phyloP scores from a whole-genome alignment of 2,797 vertebrate species.

The Phataginus tetradactyla region DNA sequence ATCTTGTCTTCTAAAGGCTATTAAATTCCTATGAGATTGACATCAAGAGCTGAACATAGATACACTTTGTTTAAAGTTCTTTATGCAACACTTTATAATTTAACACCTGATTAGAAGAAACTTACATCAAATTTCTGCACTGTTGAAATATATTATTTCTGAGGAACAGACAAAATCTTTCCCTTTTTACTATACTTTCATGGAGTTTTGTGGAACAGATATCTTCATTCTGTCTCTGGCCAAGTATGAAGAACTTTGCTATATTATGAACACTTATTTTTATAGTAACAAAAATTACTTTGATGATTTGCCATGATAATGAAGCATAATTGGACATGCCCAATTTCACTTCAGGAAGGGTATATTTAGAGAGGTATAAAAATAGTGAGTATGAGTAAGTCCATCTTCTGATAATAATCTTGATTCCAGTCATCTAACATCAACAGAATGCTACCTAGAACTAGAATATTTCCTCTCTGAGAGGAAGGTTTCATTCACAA shows the following conservation, averaged over 20 bases:
- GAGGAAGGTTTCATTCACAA: not conserved
- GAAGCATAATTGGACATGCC: constrained; percentile 44
- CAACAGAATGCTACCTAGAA: not conserved
- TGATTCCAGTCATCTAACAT: not conserved
- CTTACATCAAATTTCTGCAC: not conserved
- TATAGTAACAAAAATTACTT: not conserved
- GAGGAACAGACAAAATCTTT: not conserved
- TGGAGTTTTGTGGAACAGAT: not conserved
- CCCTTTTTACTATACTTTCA: not conserved
- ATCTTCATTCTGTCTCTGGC: not conserved
- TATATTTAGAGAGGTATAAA: constrained; percentile 4
- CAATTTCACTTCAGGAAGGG: constrained; percentile 47
- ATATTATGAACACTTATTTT: not conserved
- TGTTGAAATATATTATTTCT: not conserved
- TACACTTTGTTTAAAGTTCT: not conserved
- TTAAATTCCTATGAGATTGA: not conserved
- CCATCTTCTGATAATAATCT: not conserved
- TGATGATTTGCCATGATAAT: constrained; percentile 21
- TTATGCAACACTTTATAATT: not conserved
- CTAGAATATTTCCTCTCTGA: not conserved
- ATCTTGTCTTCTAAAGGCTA: not conserved
- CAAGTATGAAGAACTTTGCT: not conserved
- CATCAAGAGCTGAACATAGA: not conserved
- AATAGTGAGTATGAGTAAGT: not conserved
- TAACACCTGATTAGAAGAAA: not conserved